phyloP scores from a whole-genome alignment of 2,797 vertebrate genomes.

The Catharus ustulatus region DNA sequence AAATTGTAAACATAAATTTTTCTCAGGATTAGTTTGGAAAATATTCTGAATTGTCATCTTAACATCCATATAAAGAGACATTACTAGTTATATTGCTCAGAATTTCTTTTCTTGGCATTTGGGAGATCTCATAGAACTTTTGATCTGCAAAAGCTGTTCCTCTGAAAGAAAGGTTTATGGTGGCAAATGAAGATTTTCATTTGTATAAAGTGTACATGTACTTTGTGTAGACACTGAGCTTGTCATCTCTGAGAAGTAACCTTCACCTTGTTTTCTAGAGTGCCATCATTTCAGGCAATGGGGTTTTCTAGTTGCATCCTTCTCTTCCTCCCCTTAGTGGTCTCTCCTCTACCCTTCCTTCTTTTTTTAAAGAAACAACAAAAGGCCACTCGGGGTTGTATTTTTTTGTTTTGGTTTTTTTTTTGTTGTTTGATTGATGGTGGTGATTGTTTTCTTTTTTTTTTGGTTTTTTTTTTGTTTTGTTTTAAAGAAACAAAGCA shows the following conservation, averaged over 20 bases:
- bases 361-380: neutral
- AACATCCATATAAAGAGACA: constrained; percentile 73
- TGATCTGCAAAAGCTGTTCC: constrained; percentile 69
- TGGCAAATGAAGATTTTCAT: constrained; percentile 74
- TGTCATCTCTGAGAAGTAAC: constrained; percentile 63
- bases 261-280: constrained; percentile 68
- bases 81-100: constrained; percentile 65
- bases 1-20: constrained; percentile 82
- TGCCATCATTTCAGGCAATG: constrained; percentile 71
- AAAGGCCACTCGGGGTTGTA: neutral
- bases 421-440: neutral
- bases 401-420: neutral
- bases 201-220: constrained; percentile 74
- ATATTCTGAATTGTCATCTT: constrained; percentile 78
- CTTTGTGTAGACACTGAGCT: constrained; percentile 73
- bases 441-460: neutral
- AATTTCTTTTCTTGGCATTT: constrained; percentile 73
- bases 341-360: neutral
- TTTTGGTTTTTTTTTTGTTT: neutral
- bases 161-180: constrained; percentile 70
- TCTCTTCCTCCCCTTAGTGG: constrained; percentile 34
- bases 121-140: constrained; percentile 69
- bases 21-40: constrained; percentile 81
- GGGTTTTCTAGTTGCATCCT: constrained; percentile 65
- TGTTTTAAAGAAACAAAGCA: neutral